Evolutionary conservation across 1,140 invertebrate species (phyloP), one percentile per base, ranked within the genome.

Genomic region (Cyphomyrmex costatus): DNA sequence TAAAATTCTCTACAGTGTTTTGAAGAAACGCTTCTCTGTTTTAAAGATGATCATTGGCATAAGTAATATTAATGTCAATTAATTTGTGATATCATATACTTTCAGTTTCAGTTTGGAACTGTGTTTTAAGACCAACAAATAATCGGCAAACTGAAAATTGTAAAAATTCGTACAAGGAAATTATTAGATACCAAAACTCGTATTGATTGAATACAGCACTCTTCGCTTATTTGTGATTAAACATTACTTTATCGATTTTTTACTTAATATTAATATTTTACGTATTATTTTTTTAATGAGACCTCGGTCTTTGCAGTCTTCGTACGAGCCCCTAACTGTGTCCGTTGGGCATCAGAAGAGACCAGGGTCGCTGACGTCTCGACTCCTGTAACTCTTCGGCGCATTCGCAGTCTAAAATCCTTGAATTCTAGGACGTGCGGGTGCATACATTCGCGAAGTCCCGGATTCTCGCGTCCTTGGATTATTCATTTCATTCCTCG

Each of bases 401-500:
- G 42, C 21, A n/a, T 24, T 33, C 2, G 61, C 10, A 27, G 46
- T 42, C 7, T 30, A 27, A 8, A 68, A 33, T 79, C 19, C 33
- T 42, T 14, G 68, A n/a, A 74, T 83, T 83, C 68, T 83, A 74
- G 68, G 79, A 33, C 53, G 7, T 7, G 49, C 19, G 14, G 12
- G 53, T 49, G n/a, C 21, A 60, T 8, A 36, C 12, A 16, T 58
- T 21, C 16, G 49, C 30, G n/a, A 78, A 21, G 14, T 12, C 6
- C 36, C 24, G 19, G 12, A 73, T 82, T 4, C 36, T 49, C 36
- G 68, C 24, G 68, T 74, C 53, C 68, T 83, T 74, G 79, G 53
- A 46, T 68, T 68, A 46, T 68, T 68, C 8, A 49, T 60, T 83
- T 42, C 19, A n/a, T 53, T 14, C 1, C 30, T 21, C 49, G n/a